phyloP scores from a whole-genome alignment of 2,113 vertebrate genomes.

The Eurypyga helias region DNA sequence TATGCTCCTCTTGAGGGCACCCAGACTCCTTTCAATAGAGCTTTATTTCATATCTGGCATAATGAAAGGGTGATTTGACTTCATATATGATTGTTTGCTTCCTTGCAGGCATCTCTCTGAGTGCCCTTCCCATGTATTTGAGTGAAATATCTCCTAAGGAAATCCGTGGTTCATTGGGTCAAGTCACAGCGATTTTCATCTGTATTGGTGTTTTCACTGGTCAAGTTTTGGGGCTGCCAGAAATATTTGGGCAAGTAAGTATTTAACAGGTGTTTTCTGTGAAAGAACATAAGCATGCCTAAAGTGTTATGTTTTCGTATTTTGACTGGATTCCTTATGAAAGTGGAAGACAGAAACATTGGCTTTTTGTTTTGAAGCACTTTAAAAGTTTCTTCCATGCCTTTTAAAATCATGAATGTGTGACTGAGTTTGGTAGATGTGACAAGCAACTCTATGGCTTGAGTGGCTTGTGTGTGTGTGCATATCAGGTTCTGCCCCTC shows the following conservation, averaged over 20 bases:
- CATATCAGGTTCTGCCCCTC: neutral
- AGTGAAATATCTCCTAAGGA: constrained; percentile 92
- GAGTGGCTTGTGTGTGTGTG: neutral
- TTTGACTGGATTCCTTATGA: neutral
- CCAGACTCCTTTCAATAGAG: neutral
- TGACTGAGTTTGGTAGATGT: neutral
- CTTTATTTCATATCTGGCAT: neutral
- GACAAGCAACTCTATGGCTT: neutral
- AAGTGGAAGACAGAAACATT: neutral
- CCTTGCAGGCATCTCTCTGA: constrained; percentile 87
- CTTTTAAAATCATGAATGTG: fast-evolving
- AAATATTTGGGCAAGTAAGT: constrained; percentile 91
- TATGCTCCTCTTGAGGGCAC: neutral
- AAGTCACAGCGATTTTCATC: constrained; percentile 93
- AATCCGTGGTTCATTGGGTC: constrained; percentile 89
- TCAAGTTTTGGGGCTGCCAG: constrained; percentile 90
- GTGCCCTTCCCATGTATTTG: constrained; percentile 93
- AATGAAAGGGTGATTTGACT: neutral
- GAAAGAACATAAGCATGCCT: neutral
- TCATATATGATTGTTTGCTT: neutral
- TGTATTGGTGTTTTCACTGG: constrained; percentile 91
- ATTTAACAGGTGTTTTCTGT: neutral
- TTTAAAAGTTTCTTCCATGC: neutral
- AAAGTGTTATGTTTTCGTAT: neutral
- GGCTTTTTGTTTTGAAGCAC: neutral